Evolutionary conservation across 2,888 invertebrate species (phyloP), one percentile per base, ranked within the genome.

Genomic region (Chouioia cunea): DNA sequence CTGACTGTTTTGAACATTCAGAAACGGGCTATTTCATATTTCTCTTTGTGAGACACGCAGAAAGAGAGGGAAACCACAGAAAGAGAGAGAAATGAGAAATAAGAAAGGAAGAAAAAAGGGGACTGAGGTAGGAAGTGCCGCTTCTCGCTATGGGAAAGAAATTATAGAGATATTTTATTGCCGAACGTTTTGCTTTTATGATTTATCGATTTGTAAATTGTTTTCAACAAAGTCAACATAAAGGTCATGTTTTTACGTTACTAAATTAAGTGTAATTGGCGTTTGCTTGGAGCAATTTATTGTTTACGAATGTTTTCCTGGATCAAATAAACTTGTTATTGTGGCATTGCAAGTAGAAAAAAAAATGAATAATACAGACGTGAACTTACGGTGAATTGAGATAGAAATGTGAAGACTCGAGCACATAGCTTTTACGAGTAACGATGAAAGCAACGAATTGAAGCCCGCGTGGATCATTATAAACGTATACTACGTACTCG

Each of bases 121-220:
- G 4, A 44, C 22, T 36, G 53, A 36, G 54, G 18, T 64, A 57
- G 57, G 58, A 66, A 66, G 65, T 66, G 50, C 48, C 58, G 58
- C 16, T 23, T 44, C n/a, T 6, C 27, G 44, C 48, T 63, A 44
- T 44, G 22, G 10, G 44, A 36, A 18, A 48, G 20, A 18, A 60
- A 50, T 50, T 20, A 36, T 12, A 36, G 36, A 36, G 36, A 36
- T 50, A 20, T 20, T 20, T 50, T 50, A 50, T 50, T 50, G 20
- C 18, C 20, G 50, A 50, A 50, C 50, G 20, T 20, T 20, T 36
- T 36, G 12, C 36, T 36, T 50, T 50, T 6, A 50, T 50, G 20
- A 50, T 50, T 50, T 20, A 16, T 56, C 8, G 6, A 6, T 12
- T 4, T 14, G n/a, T 18, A 27, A 36, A 62, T 48, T 15, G 16